Conservation (phyloP, 2,797 vertebrate species). For the Microcaecilia unicolor region DNA sequence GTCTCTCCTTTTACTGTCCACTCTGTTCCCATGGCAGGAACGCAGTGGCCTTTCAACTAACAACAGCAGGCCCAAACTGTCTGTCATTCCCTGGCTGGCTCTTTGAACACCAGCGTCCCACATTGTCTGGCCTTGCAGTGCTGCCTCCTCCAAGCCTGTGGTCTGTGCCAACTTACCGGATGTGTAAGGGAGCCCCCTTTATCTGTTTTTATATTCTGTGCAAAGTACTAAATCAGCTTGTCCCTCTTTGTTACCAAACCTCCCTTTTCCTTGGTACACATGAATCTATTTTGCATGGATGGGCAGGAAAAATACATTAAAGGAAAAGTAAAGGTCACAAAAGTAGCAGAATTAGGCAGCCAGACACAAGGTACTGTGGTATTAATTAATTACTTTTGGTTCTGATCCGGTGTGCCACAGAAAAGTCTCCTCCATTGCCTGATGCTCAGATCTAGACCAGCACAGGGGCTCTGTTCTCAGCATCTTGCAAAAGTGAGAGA, state of each 20-base stretch:
- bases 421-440: too few species aligned
- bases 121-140: constrained; percentile 35
- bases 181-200: constrained; percentile 25
- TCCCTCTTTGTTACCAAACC: constrained; percentile 26
- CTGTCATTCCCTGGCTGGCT: constrained; percentile 39
- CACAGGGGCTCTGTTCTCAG: too few species aligned
- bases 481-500: too few species aligned
- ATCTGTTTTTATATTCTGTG: constrained; percentile 13
- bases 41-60: constrained; percentile 29
- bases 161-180: constrained; percentile 14
- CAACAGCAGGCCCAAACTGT: constrained; percentile 32
- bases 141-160: constrained; percentile 20
- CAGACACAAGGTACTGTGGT: too few species aligned
- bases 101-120: constrained; percentile 42
- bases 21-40: constrained; percentile 37
- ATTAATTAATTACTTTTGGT: too few species aligned
- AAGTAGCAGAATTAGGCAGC: too few species aligned
- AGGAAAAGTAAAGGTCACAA: too few species aligned
- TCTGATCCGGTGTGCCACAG: too few species aligned
- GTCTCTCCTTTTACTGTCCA: constrained; percentile 32
- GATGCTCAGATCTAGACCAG: too few species aligned
- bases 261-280: constrained; percentile 24
- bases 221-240: constrained; percentile 30
- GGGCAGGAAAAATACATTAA: too few species aligned
- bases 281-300: constrained; percentile 22